These are phyloP conservation scores for Chloropsis cyanopogon DNA, from an alignment of 2,113 vertebrate species.

Conservation along the genomic window DNA sequence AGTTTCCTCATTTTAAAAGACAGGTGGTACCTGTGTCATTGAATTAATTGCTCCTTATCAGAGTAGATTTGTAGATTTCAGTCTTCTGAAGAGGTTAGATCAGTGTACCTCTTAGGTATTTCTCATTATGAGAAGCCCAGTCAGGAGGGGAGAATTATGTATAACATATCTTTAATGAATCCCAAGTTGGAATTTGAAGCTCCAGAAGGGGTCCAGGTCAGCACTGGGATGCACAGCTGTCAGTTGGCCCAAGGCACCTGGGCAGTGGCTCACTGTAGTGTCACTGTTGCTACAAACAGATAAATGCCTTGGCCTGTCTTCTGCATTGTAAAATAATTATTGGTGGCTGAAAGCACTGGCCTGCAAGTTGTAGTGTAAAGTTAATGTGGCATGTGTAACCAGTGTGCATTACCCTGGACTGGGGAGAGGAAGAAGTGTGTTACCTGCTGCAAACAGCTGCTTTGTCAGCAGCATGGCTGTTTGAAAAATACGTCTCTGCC, in stretches of 20 bases:
- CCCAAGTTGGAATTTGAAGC: neutral
- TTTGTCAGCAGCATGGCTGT: neutral
- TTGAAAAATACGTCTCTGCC: neutral
- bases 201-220: neutral
- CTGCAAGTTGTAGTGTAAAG: neutral
- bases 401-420: neutral
- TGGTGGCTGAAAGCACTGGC: neutral
- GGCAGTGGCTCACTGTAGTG: fast-evolving
- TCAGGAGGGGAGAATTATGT: neutral
- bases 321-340: neutral
- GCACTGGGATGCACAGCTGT: neutral
- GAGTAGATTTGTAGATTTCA: neutral
- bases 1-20: neutral
- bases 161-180: neutral
- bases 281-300: neutral
- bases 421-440: neutral
- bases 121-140: neutral
- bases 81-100: neutral
- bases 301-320: neutral
- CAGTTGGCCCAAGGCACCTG: neutral
- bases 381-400: neutral
- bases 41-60: neutral
- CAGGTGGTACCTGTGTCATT: neutral
- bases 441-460: neutral
- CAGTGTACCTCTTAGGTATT: neutral